phyloP scores from a whole-genome alignment of 2,113 vertebrate genomes.

The Amphiprion ocellaris region DNA sequence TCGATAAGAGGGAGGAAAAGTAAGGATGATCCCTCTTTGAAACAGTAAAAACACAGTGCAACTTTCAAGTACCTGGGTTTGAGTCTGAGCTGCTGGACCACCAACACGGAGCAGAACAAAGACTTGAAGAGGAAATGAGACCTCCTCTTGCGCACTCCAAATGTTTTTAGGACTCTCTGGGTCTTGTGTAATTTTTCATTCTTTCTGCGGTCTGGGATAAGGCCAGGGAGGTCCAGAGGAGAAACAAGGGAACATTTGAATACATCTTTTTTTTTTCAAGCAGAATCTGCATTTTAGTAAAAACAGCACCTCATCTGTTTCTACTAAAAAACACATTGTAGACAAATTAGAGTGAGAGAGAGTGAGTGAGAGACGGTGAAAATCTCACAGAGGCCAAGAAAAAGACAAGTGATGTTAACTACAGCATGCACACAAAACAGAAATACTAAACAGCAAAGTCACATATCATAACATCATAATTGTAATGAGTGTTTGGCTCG shows the following conservation, averaged over 20 bases:
- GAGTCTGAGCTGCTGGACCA: constrained; percentile 49
- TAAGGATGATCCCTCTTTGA: constrained; percentile 6
- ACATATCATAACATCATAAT: constrained; percentile 11
- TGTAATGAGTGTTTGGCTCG: constrained; percentile 53
- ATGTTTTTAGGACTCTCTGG: constrained; percentile 46
- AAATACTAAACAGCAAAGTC: neutral
- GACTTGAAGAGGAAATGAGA: constrained; percentile 50
- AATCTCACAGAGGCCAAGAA: neutral
- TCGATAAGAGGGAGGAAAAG: neutral
- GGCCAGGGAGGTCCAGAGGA: constrained; percentile 36
- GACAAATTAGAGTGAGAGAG: constrained; percentile 6
- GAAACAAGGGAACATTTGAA: constrained; percentile 20
- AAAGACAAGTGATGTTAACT: neutral
- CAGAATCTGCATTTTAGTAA: constrained; percentile 20
- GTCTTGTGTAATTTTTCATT: constrained; percentile 58
- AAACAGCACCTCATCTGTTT: constrained; percentile 22
- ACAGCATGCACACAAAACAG: neutral
- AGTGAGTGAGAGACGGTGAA: neutral
- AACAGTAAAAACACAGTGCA: neutral
- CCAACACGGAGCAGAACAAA: constrained; percentile 49
- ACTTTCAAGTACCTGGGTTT: constrained; percentile 1
- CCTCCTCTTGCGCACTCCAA: constrained; percentile 50
- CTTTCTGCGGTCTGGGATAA: constrained; percentile 60
- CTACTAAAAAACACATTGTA: constrained; percentile 17
- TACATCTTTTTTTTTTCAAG: constrained; percentile 8